phyloP scores from a whole-genome alignment of 2,113 vertebrate genomes.

The Coryphaenoides rupestris region DNA sequence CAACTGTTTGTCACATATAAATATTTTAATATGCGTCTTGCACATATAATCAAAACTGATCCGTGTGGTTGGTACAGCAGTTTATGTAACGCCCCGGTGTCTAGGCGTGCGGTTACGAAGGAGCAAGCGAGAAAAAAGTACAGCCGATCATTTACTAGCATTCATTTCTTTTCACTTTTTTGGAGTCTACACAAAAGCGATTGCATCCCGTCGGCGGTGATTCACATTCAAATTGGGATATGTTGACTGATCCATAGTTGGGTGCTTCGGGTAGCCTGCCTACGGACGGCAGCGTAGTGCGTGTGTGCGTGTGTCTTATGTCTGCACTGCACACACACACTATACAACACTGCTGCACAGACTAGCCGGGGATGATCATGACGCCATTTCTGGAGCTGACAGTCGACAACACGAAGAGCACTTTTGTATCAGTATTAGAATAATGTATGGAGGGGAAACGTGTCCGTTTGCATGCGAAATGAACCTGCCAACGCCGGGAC shows the following conservation, averaged over 20 bases:
- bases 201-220: background rate
- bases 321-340: conserved; percentile 54
- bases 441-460: background rate
- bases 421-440: conserved; percentile 25
- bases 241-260: background rate
- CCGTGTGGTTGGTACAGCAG: conserved; percentile 41
- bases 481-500: conserved; percentile 24
- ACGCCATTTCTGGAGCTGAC: conserved; percentile 77
- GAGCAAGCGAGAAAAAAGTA: conserved; percentile 39
- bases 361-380: conserved; percentile 73
- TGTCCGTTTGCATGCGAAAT: background rate
- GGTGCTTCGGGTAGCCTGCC: conserved; percentile 1
- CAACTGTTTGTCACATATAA: too few relatives aligned
- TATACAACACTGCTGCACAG: conserved; percentile 41
- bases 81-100: conserved; percentile 62
- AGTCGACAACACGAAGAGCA: conserved; percentile 41
- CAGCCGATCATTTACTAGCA: conserved; percentile 6
- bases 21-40: too few relatives aligned
- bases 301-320: conserved; percentile 18
- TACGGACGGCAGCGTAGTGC: conserved; percentile 39
- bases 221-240: background rate
- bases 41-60: too few relatives aligned
- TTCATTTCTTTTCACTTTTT: background rate
- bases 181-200: conserved; percentile 19
- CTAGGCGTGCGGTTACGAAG: conserved; percentile 28